phyloP scores from a whole-genome alignment of 1,140 invertebrate genomes.

The Dermatophagoides farinae region DNA sequence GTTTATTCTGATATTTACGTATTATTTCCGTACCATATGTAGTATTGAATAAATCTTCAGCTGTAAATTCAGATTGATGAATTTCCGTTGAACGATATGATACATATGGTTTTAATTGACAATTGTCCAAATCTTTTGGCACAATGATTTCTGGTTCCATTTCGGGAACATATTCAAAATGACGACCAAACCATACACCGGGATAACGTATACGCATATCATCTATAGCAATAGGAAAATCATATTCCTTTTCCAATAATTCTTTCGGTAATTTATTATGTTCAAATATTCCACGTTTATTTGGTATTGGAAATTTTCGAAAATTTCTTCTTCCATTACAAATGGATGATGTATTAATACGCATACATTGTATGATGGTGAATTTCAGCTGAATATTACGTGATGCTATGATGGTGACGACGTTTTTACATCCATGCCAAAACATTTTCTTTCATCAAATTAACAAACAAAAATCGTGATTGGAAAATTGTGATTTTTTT shows the following conservation, averaged over 20 bases:
- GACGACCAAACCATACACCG: slow-evolving; percentile 13
- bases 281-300: slow-evolving; percentile 13
- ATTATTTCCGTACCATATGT: slow-evolving; percentile 59
- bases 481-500: no score
- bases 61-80: slow-evolving; percentile 51
- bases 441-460: no score
- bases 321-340: slow-evolving; percentile 7
- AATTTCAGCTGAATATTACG: no score
- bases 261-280: slow-evolving; percentile 2
- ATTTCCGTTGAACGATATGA: slow-evolving; percentile 56
- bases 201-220: slow-evolving; percentile 12
- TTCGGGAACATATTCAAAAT: slow-evolving; percentile 49
- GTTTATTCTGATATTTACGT: slow-evolving; percentile 44
- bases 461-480: no score
- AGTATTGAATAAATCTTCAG: slow-evolving; percentile 59
- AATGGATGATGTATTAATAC: not conserved
- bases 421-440: no score
- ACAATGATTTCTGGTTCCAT: slow-evolving; percentile 79
- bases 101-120: slow-evolving; percentile 73
- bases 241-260: slow-evolving; percentile 12
- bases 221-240: slow-evolving; percentile 1
- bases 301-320: slow-evolving; percentile 13
- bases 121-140: slow-evolving; percentile 51
- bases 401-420: no score
- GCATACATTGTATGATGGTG: no score